Conservation (phyloP, 2,113 vertebrate genomes). For the Hucho hucho region DNA sequence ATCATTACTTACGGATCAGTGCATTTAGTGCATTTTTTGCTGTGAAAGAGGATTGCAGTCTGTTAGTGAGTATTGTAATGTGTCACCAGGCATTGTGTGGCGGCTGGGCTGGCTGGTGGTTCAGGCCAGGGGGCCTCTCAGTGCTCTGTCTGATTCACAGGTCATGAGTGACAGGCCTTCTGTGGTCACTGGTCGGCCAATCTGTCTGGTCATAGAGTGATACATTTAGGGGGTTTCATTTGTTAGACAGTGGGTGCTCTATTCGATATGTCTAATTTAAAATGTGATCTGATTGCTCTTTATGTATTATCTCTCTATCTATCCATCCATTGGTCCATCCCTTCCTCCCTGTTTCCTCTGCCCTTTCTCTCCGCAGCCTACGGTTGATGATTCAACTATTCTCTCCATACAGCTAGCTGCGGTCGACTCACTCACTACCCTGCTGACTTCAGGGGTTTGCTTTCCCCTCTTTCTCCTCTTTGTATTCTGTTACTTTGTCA, state of each 20-base stretch:
- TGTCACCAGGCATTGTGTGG: slow-evolving; percentile 13
- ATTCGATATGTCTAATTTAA: too few relatives aligned
- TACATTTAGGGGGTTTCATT: not conserved
- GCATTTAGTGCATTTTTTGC: slow-evolving; percentile 14
- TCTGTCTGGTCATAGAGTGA: not conserved
- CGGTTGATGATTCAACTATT: slow-evolving; percentile 50
- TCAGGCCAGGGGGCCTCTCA: not conserved
- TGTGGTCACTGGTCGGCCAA: not conserved
- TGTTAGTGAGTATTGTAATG: slow-evolving; percentile 33
- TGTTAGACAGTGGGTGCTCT: too few relatives aligned
- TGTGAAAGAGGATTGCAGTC: not conserved
- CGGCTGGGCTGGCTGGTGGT: not conserved
- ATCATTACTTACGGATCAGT: not conserved
- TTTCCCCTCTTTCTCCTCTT: slow-evolving; percentile 12
- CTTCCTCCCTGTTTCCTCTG: slow-evolving; percentile 11
- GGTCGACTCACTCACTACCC: slow-evolving; percentile 48
- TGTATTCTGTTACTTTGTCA: not conserved
- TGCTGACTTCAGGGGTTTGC: slow-evolving; percentile 48
- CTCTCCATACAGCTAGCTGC: slow-evolving; percentile 22
- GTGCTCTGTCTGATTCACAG: slow-evolving; percentile 41
- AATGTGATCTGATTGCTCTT: too few relatives aligned
- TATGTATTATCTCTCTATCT: too few relatives aligned
- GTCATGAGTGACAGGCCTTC: not conserved
- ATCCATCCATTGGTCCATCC: not conserved
- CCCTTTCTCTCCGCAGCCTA: slow-evolving; percentile 27